phyloP scores from a whole-genome alignment of 2,888 invertebrate genomes.

The Dolichopus griseipennis region DNA sequence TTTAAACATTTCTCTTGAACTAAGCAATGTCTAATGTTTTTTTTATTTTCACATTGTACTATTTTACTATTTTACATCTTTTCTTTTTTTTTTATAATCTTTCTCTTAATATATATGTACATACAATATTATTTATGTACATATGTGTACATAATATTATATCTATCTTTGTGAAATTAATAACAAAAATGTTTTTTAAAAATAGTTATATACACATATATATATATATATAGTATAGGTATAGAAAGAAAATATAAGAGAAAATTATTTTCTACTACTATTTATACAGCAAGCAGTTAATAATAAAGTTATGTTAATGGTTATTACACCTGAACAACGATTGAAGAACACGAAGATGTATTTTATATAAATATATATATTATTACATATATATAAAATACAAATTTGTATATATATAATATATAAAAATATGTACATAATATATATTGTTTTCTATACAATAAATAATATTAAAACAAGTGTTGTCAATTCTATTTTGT shows the following conservation, averaged over 20 bases:
- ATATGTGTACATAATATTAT: too few species aligned
- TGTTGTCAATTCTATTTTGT: too few species aligned
- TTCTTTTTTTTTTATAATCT: neutral
- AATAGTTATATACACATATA: neutral
- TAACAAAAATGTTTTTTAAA: neutral
- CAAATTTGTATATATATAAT: neutral
- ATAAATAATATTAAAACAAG: neutral
- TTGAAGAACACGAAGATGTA: neutral
- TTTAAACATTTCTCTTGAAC: neutral
- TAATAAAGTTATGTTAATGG: constrained; percentile 6
- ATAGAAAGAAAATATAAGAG: neutral
- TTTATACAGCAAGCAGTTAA: constrained; percentile 6
- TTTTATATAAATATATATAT: neutral
- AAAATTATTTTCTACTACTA: neutral
- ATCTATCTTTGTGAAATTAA: neutral
- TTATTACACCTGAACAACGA: neutral
- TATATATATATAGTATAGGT: neutral
- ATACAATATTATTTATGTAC: too few species aligned
- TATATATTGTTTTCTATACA: neutral
- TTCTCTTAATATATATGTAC: too few species aligned
- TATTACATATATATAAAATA: neutral
- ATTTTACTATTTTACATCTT: neutral
- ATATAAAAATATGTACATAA: neutral
- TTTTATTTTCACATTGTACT: neutral
- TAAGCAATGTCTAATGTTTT: neutral